These are phyloP conservation scores for Cephus pulcher DNA, from an alignment of 2,888 invertebrate genomes.

Conservation along the genomic window DNA sequence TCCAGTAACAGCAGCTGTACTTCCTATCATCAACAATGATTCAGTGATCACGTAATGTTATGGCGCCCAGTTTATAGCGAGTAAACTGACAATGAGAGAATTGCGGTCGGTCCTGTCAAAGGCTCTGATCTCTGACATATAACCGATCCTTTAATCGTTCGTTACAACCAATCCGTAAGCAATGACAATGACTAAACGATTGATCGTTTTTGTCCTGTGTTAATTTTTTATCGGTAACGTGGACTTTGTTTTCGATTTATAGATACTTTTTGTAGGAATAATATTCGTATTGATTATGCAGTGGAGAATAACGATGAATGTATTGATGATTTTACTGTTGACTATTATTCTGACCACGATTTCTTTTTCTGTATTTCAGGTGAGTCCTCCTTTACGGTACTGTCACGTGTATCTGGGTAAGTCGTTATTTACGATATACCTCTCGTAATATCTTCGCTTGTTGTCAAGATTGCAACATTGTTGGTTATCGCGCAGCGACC, in stretches of 20 bases:
- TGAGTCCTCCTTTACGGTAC: constrained; percentile 4
- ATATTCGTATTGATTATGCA: neutral
- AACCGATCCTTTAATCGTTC: constrained; percentile 47
- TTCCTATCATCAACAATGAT: constrained; percentile 64
- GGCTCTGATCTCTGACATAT: constrained; percentile 59
- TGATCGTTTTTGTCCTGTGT: neutral
- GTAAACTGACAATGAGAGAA: constrained; percentile 42
- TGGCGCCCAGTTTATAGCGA: constrained; percentile 57
- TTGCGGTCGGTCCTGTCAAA: constrained; percentile 36
- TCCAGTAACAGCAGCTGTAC: constrained; percentile 57
- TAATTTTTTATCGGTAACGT: neutral
- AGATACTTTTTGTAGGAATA: neutral
- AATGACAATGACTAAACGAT: neutral
- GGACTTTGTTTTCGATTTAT: neutral
- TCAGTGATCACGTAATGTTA: constrained; percentile 59
- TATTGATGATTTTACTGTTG: neutral
- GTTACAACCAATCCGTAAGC: neutral
- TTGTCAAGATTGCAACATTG: neutral
- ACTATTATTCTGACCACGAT: neutral
- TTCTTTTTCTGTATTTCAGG: constrained; percentile 11
- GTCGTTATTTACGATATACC: neutral
- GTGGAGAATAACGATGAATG: neutral
- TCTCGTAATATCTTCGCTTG: neutral
- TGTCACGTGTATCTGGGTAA: neutral
- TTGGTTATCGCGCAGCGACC: neutral